These are phyloP conservation scores for Neoscelio sp. DNA, from an alignment of 2,888 invertebrate species.

Conservation along the genomic window DNA sequence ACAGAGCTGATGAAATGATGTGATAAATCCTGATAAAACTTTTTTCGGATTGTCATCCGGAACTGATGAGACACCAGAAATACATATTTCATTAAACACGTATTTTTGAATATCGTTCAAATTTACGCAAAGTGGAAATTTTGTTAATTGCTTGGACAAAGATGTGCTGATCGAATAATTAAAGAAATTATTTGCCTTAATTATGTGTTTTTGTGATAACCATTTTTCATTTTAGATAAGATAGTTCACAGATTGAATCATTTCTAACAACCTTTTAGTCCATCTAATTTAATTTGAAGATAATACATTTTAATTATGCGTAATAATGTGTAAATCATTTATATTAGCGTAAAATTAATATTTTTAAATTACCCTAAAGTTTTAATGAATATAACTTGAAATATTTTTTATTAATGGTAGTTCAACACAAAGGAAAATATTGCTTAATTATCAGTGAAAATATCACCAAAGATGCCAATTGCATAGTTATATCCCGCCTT, in stretches of 20 bases:
- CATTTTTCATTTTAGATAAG: constrained; percentile 12
- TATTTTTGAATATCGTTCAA: constrained; percentile 4
- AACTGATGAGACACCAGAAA: constrained; percentile 5
- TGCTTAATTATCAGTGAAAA: constrained; percentile 37
- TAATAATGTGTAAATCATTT: background rate
- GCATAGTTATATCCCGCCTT: constrained; percentile 12
- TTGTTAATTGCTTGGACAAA: background rate
- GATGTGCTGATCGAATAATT: too few relatives aligned
- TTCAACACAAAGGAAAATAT: constrained; percentile 17
- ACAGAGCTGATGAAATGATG: constrained; percentile 20
- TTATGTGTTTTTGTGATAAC: constrained; percentile 34
- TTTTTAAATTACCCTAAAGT: too few relatives aligned
- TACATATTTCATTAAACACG: constrained; percentile 22
- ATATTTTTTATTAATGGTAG: too few relatives aligned
- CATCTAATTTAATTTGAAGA: constrained; percentile 8
- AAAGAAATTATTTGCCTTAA: too few relatives aligned
- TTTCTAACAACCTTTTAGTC: background rate
- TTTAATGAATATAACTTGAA: too few relatives aligned
- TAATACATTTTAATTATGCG: background rate
- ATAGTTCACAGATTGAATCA: constrained; percentile 18
- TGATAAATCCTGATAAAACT: constrained; percentile 26
- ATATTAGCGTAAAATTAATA: constrained; percentile 6
- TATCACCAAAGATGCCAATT: constrained; percentile 43
- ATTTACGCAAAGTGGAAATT: background rate
- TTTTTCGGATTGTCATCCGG: background rate